Evolutionary conservation across 2,888 invertebrate species (phyloP), one percentile per base, ranked within the genome.

Genomic region (Sphaerophoria rueppellii): DNA sequence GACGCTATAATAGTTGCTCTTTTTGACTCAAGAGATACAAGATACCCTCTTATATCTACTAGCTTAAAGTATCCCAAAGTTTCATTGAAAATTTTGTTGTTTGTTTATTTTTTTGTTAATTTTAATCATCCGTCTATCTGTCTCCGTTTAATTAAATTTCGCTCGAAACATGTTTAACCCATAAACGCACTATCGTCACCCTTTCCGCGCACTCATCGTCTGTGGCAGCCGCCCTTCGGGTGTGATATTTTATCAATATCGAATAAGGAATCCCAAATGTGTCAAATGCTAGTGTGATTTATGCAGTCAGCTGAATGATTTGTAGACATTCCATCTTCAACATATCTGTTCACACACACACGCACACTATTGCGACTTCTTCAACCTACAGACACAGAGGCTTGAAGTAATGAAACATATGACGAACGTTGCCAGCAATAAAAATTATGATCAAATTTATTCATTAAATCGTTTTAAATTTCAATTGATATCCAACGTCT

Each of bases 271-370:
- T 90, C 89, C 90, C 89, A 88, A 90, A 90, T 89, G 90, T 90
- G 90, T 90, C 90, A 90, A 90, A 89, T 88, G 88, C 88, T 88
- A 88, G 89, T 88, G 89, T 90, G 90, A 90, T 90, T 90, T 90
- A 90, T 90, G 90, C 90, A 89, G 90, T 90, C 88, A 87, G 89
- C 88, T 89, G 89, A 88, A 90, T 90, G 90, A 90, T 90, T 90
- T 90, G 90, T 90, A 89, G 90, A 89, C 90, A 90, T 89, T 90
- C 89, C 89, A 88, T 90, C 90, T 89, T 88, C 88, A 73, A 50
- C 72, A 76, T 80, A 65, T 78, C 75, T 46, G 11, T 70, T 70
- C 63, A 9, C 69, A 63, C 52, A 60, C 37, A 81, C 24, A 73
- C 50, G 35, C 35, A 69, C 46, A 24, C 46, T 55, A 9, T 35